phyloP scores from a whole-genome alignment of 2,113 vertebrate genomes.

The Mustelus asterias region DNA sequence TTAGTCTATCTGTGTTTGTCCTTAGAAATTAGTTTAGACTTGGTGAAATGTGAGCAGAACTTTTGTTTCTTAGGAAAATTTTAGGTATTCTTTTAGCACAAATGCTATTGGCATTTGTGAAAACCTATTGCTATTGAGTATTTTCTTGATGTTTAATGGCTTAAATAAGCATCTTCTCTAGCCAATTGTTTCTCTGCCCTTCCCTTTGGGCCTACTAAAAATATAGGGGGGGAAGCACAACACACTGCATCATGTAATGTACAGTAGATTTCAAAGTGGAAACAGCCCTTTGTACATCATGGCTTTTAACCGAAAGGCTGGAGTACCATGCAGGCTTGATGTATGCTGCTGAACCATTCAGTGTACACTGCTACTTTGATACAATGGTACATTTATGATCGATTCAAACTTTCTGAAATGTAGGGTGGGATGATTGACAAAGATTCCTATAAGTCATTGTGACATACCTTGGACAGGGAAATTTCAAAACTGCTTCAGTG shows the following conservation, averaged over 20 bases:
- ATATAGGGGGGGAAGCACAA: not conserved
- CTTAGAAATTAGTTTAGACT: constrained; percentile 76
- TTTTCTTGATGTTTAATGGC: constrained; percentile 71
- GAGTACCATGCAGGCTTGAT: not conserved
- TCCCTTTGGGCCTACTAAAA: constrained; percentile 44
- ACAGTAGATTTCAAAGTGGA: not conserved
- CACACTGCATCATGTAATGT: not conserved
- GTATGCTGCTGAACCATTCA: not conserved
- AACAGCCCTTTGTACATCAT: not conserved
- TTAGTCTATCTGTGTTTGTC: constrained; percentile 76
- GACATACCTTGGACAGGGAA: not conserved
- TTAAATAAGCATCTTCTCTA: constrained; percentile 73
- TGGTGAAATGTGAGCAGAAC: constrained; percentile 76
- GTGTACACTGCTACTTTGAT: not conserved
- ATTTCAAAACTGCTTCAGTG: not conserved
- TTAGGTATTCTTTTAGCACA: constrained; percentile 65
- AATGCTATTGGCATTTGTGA: constrained; percentile 73
- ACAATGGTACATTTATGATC: not conserved
- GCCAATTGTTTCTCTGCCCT: constrained; percentile 51
- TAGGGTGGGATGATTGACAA: not conserved
- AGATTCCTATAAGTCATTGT: not conserved
- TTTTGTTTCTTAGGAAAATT: constrained; percentile 64
- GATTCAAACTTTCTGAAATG: not conserved
- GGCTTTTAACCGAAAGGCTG: not conserved
- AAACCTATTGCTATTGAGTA: constrained; percentile 61